A percentile compares a stretch with the other conserved stretches of the same genome.
Evolutionary conservation across 2,797 vertebrate species (phyloP).

Genomic region (Pogoniulus pusillus): DNA sequence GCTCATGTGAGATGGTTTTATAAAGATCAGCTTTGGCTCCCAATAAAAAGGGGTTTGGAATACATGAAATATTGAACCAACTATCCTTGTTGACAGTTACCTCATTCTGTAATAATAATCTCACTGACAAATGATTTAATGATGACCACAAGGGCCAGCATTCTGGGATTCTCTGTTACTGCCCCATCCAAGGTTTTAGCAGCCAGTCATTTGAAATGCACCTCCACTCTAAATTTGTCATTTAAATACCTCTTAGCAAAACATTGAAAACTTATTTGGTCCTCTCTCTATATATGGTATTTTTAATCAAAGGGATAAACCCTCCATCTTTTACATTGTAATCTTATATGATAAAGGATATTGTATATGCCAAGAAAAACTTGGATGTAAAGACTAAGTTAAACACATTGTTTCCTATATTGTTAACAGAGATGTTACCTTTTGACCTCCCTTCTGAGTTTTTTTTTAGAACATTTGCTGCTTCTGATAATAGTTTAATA

Average conservation of each 20-base stretch:
- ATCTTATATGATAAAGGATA: constrained; percentile 37
- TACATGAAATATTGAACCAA: background rate
- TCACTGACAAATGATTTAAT: background rate
- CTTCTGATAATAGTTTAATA: constrained; percentile 78
- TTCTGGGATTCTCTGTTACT: too few species aligned
- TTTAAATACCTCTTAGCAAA: background rate
- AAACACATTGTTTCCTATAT: constrained; percentile 73
- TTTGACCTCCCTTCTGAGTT: constrained; percentile 75
- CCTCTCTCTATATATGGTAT: background rate
- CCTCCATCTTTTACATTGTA: background rate
- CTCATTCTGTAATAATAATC: background rate
- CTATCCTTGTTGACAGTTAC: background rate
- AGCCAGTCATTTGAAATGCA: background rate
- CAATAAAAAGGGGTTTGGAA: background rate
- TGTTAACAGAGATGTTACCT: constrained; percentile 72
- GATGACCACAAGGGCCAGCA: background rate
- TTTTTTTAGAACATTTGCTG: constrained; percentile 75
- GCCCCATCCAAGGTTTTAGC: background rate
- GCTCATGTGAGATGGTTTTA: background rate
- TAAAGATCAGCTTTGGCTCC: background rate
- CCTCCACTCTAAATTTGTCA: background rate
- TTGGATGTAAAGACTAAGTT: constrained; percentile 69
- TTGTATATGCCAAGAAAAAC: constrained; percentile 13
- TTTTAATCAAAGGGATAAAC: background rate
- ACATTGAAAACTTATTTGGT: background rate